Conservation (phyloP, 2,797 vertebrate genomes). For the Tachyglossus aculeatus region DNA sequence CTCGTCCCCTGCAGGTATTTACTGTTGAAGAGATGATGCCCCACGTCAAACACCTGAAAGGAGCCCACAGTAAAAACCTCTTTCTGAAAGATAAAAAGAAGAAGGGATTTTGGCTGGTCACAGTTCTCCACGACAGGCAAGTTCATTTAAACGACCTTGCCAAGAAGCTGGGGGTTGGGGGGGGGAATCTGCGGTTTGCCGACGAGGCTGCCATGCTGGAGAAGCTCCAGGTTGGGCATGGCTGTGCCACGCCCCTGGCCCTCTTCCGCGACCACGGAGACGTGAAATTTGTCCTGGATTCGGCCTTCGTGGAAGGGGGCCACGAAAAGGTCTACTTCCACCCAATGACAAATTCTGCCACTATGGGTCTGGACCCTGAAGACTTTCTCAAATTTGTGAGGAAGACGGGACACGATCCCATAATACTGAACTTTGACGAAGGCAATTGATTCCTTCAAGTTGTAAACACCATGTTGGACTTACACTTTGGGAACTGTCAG, state of each 20-base stretch:
- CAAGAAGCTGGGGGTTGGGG: slow-evolving; percentile 86
- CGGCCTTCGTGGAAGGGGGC: slow-evolving; percentile 80
- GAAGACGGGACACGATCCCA: slow-evolving; percentile 86
- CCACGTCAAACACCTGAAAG: slow-evolving; percentile 84
- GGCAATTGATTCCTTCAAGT: slow-evolving; percentile 7
- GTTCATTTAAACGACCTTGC: slow-evolving; percentile 87
- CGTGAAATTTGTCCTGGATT: slow-evolving; percentile 86
- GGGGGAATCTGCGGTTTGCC: slow-evolving; percentile 89
- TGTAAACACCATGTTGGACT: slow-evolving; percentile 25
- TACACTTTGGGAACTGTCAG: slow-evolving; percentile 16
- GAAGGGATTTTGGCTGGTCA: slow-evolving; percentile 89
- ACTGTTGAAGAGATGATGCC: slow-evolving; percentile 97
- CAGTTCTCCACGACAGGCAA: slow-evolving; percentile 83
- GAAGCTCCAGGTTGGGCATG: slow-evolving; percentile 87
- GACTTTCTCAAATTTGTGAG: slow-evolving; percentile 88
- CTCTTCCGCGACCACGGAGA: slow-evolving; percentile 85
- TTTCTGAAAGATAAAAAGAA: slow-evolving; percentile 97
- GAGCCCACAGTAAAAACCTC: slow-evolving; percentile 89
- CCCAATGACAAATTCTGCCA: slow-evolving; percentile 91
- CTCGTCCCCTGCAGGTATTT: slow-evolving; percentile 82
- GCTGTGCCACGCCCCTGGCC: slow-evolving; percentile 85
- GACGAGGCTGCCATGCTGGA: slow-evolving; percentile 88
- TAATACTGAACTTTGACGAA: slow-evolving; percentile 71
- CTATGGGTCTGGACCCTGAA: slow-evolving; percentile 83
- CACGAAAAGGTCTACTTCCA: slow-evolving; percentile 87